Evolutionary conservation across 2,797 vertebrate genomes (phyloP).

Genomic region (Ceryle rudis): DNA sequence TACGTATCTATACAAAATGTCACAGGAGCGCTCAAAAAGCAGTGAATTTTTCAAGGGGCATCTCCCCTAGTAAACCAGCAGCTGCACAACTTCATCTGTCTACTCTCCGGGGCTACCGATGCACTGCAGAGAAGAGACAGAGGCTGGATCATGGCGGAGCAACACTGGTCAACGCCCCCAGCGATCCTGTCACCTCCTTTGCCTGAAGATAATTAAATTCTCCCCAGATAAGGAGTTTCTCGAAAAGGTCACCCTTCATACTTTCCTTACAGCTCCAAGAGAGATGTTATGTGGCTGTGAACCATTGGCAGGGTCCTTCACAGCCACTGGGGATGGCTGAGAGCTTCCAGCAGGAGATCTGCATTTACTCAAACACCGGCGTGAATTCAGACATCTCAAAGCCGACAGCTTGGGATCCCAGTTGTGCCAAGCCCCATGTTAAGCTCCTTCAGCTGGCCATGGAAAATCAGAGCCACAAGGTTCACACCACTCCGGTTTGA

Average conservation of each 20-base stretch:
- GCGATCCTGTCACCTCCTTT: neutral
- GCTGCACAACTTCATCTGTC: neutral
- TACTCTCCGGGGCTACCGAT: neutral
- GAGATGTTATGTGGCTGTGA: neutral
- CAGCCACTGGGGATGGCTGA: neutral
- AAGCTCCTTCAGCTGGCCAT: neutral
- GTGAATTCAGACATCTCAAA: neutral
- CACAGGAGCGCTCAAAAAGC: neutral
- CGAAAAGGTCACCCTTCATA: neutral
- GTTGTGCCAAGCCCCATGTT: neutral
- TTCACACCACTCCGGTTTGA: neutral
- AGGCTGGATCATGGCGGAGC: accelerated
- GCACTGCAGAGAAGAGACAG: neutral
- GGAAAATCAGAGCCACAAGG: neutral
- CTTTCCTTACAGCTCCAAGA: neutral
- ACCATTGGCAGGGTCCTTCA: neutral
- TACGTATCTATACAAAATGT: neutral
- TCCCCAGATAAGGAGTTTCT: neutral
- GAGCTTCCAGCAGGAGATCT: neutral
- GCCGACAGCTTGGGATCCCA: accelerated
- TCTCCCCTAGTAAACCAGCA: neutral
- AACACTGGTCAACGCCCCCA: neutral
- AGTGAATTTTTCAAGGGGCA: neutral
- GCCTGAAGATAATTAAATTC: neutral
- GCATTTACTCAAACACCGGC: neutral